Conservation (phyloP, 1,140 invertebrate species). For the Pararge aegeria region DNA sequence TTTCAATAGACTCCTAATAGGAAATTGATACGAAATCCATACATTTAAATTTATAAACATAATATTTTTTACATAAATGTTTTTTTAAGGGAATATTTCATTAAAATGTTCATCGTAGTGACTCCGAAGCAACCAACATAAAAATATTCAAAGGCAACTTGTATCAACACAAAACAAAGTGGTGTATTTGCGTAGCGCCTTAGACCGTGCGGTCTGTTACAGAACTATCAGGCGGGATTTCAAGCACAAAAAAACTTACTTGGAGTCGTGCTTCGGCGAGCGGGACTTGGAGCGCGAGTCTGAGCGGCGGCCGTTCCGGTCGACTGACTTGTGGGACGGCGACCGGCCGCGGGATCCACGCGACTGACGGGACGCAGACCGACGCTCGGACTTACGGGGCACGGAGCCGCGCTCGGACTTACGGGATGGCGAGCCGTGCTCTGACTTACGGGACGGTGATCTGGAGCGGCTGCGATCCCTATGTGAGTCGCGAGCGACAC, state of each 20-base stretch:
- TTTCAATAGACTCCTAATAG: no score
- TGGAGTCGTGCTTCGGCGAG: conserved; percentile 57
- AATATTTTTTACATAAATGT: no score
- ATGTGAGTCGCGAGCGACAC: conserved; percentile 26
- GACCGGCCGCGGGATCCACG: conserved; percentile 41
- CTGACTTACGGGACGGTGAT: conserved; percentile 57
- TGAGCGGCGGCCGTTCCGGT: conserved; percentile 73
- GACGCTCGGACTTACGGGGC: conserved; percentile 36
- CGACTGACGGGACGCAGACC: conserved; percentile 44
- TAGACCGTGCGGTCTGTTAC: no score
- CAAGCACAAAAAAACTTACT: conserved; percentile 68
- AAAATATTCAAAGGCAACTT: no score
- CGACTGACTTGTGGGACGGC: conserved; percentile 43
- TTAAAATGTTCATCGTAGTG: no score
- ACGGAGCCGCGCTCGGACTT: conserved; percentile 50
- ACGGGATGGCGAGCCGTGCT: conserved; percentile 59
- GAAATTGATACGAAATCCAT: no score
- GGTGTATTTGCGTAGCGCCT: no score
- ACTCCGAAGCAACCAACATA: no score
- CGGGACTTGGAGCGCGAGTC: conserved; percentile 73
- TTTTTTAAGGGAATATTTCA: no score
- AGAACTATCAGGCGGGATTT: conserved; percentile 60
- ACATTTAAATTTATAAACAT: no score
- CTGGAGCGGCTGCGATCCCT: conserved; percentile 66
- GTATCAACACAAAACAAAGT: no score